Conservation (phyloP, 2,797 vertebrate genomes). For the Megalops cyprinoides region DNA sequence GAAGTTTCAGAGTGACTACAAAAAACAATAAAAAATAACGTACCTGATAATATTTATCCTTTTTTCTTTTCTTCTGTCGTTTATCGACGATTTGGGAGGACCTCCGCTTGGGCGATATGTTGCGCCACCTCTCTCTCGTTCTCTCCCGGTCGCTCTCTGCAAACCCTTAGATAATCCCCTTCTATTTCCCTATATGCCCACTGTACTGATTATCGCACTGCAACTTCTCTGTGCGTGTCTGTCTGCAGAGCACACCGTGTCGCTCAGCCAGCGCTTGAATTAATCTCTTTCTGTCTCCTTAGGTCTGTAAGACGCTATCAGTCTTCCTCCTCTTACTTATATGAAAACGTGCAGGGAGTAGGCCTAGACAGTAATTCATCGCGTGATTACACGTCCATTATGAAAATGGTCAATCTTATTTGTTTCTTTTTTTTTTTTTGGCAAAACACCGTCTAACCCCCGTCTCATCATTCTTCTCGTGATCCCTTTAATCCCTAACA, state of each 20-base stretch:
- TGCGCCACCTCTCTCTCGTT: constrained; percentile 17
- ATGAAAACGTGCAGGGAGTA: neutral
- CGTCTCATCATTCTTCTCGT: neutral
- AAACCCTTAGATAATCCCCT: constrained; percentile 58
- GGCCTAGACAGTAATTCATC: neutral
- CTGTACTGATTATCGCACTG: constrained; percentile 42
- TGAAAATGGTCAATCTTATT: neutral
- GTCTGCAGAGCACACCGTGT: constrained; percentile 38
- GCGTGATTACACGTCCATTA: no score
- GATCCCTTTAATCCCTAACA: neutral
- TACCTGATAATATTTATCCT: constrained; percentile 45
- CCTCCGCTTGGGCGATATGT: constrained; percentile 39
- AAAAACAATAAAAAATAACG: constrained; percentile 39
- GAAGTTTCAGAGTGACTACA: neutral
- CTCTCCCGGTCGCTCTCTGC: neutral
- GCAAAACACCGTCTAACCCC: neutral
- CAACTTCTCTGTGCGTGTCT: constrained; percentile 3
- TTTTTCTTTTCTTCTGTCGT: constrained; percentile 26
- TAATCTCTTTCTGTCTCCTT: constrained; percentile 33
- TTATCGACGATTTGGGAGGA: constrained; percentile 42
- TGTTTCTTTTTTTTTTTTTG: neutral
- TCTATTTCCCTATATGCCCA: constrained; percentile 53
- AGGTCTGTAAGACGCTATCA: neutral
- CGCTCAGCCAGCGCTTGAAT: constrained; percentile 37
- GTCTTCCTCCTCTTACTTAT: neutral